These are phyloP conservation scores for Notarius quadriscutis DNA, from an alignment of 2,113 vertebrate genomes.

Conservation along the genomic window DNA sequence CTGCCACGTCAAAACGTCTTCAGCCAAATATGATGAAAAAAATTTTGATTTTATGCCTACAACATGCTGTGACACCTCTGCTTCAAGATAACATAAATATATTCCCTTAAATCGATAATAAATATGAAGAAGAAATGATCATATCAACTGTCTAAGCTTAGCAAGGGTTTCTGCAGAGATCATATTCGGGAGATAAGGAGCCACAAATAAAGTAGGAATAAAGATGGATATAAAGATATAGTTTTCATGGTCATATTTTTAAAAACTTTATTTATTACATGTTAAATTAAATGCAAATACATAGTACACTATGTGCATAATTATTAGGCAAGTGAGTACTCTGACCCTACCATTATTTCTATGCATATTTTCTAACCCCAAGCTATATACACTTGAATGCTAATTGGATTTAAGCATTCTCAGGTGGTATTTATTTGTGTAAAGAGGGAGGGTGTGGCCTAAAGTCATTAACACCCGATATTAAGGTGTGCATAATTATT, in stretches of 20 bases:
- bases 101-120: not conserved
- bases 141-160: not conserved
- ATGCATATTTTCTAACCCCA: no score
- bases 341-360: no score
- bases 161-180: not conserved
- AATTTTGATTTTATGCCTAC: not conserved
- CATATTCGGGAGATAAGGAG: not conserved
- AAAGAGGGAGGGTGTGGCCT: no score
- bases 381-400: no score
- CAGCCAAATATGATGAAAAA: not conserved
- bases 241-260: not conserved
- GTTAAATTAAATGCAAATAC: not conserved
- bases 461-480: no score
- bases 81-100: not conserved
- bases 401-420: no score
- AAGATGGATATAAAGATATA: not conserved
- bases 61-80: not conserved
- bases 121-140: not conserved
- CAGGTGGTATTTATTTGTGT: no score
- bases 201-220: not conserved
- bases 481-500: no score
- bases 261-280: not conserved
- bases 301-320: not conserved
- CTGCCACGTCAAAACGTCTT: not conserved
- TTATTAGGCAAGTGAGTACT: no score